Conservation (phyloP, 2,888 invertebrate species). For the Calameuta filiformis region DNA sequence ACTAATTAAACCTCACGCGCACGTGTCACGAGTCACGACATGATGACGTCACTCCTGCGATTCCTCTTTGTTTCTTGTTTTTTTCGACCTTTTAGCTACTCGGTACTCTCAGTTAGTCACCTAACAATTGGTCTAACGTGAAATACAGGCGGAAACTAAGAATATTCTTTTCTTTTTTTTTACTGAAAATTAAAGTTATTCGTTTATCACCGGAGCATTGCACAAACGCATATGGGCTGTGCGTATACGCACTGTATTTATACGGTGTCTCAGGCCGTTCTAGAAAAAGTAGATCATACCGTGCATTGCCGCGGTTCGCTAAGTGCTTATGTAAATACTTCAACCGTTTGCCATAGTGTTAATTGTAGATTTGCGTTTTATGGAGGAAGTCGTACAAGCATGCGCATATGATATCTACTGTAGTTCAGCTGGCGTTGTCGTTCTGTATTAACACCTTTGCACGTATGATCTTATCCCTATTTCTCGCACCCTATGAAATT, state of each 20-base stretch:
- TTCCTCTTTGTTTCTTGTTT: slow-evolving; percentile 38
- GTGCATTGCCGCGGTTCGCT: slow-evolving; percentile 17
- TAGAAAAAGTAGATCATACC: slow-evolving; percentile 4
- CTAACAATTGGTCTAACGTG: slow-evolving; percentile 39
- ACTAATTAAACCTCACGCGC: slow-evolving; percentile 59
- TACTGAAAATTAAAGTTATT: neutral
- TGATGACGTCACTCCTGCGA: slow-evolving; percentile 55
- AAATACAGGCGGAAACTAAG: neutral
- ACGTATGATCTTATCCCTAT: slow-evolving; percentile 46
- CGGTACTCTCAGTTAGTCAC: neutral
- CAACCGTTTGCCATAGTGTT: slow-evolving; percentile 40
- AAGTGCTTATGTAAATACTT: slow-evolving; percentile 43
- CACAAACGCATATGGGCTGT: neutral
- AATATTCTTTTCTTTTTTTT: neutral
- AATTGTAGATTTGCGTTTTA: slow-evolving; percentile 59
- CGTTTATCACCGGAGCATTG: neutral
- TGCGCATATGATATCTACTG: slow-evolving; percentile 4
- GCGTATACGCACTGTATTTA: neutral
- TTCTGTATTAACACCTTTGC: slow-evolving; percentile 44
- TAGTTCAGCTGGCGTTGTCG: slow-evolving; percentile 39
- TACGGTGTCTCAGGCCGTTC: neutral
- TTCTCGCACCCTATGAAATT: neutral
- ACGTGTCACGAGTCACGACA: slow-evolving; percentile 58
- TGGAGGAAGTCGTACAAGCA: slow-evolving; percentile 41
- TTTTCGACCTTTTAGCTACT: slow-evolving; percentile 21